Percentiles rank a stretch among this genome's conserved stretches.
phyloP scores from a whole-genome alignment of 2,797 vertebrate species.

The Protosalanx chinensis region DNA sequence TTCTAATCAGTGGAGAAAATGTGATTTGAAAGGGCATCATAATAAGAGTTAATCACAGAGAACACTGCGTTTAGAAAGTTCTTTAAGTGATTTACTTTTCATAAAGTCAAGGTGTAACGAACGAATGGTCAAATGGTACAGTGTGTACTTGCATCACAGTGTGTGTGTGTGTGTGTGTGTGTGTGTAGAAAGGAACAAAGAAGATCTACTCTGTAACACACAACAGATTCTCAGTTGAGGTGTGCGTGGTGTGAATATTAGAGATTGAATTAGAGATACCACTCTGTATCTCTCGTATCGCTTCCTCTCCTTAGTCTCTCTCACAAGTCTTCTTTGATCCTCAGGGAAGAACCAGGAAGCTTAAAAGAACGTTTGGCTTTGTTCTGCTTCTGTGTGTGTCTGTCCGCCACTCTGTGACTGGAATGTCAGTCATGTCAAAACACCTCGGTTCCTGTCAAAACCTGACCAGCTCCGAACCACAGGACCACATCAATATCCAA shows the following conservation, averaged over 20 bases:
- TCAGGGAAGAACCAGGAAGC: conserved; percentile 30
- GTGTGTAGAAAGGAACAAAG: conserved; percentile 2
- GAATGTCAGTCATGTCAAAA: conserved; percentile 23
- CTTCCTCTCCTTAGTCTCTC: neutral
- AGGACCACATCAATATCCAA: neutral
- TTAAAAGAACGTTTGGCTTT: conserved; percentile 29
- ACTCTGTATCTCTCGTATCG: neutral
- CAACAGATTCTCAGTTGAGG: neutral
- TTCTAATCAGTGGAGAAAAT: too few species aligned
- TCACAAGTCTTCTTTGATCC: conserved; percentile 9
- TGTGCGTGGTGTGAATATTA: too few species aligned
- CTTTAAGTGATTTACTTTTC: conserved; percentile 9
- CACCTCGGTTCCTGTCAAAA: conserved; percentile 5
- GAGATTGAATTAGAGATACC: neutral
- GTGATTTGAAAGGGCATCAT: too few species aligned
- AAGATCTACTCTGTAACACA: neutral
- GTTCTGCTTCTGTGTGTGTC: conserved; percentile 34
- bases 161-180: too few species aligned
- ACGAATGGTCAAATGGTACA: neutral
- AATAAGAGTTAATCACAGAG: too few species aligned
- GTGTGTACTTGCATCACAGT: too few species aligned
- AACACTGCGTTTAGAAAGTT: too few species aligned
- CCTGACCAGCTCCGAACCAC: neutral
- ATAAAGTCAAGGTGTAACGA: neutral
- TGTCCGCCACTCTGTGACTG: conserved; percentile 18